These are phyloP conservation scores for Dendrocopos noguchii DNA, from an alignment of 2,113 vertebrate genomes.

Conservation along the genomic window DNA sequence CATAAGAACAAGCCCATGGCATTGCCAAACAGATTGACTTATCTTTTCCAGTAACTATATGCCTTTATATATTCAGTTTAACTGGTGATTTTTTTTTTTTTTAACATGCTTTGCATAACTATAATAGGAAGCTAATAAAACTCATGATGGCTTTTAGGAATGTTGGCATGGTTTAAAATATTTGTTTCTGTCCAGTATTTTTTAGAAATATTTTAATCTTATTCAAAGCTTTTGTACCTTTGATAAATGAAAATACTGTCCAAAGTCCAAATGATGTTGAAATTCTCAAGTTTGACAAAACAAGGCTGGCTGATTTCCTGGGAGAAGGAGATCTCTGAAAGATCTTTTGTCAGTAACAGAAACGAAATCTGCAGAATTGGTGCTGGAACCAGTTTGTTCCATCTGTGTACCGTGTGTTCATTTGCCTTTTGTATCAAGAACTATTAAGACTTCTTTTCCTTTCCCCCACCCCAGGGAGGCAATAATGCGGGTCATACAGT, in stretches of 20 bases:
- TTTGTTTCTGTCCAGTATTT: background rate
- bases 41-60: background rate
- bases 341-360: background rate
- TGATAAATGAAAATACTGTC: background rate
- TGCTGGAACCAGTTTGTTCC: background rate
- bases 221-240: background rate
- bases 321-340: background rate
- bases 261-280: background rate
- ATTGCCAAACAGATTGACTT: background rate
- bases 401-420: background rate
- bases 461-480: conserved; percentile 81
- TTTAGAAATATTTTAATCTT: background rate
- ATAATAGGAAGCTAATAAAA: background rate
- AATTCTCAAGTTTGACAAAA: background rate
- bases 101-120: background rate
- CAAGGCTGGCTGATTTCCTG: background rate
- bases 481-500: conserved; percentile 99
- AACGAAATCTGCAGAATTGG: background rate
- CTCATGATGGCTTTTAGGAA: background rate
- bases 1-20: background rate
- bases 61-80: background rate
- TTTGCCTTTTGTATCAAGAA: background rate
- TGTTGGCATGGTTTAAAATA: background rate
- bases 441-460: background rate
- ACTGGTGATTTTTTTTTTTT: background rate